A percentile compares a stretch with the other conserved stretches of the same genome.
These are phyloP conservation scores for Saiga tatarica DNA, from an alignment of 2,113 vertebrate species.

Conservation along the genomic window DNA sequence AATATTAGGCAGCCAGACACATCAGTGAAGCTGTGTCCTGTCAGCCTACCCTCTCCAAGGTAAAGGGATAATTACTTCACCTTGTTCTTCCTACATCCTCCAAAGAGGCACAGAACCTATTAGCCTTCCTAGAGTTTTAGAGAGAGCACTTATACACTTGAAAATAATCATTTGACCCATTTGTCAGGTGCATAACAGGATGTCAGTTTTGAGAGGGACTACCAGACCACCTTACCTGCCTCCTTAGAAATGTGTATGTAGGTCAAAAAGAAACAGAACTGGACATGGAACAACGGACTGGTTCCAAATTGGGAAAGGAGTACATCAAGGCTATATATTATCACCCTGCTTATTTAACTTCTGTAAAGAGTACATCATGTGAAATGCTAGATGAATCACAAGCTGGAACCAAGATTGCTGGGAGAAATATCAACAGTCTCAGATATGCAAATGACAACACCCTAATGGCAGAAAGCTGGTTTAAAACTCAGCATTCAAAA, in stretches of 20 bases:
- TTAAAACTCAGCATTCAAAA: neutral
- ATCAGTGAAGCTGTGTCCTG: neutral
- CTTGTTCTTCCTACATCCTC: neutral
- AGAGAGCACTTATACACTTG: neutral
- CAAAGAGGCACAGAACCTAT: neutral
- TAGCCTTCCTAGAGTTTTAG: neutral
- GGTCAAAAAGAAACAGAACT: neutral
- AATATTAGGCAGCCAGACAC: neutral
- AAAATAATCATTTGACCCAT: neutral
- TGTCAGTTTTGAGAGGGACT: neutral
- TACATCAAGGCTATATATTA: neutral
- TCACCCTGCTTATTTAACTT: neutral
- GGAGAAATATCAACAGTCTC: neutral
- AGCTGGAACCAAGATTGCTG: neutral
- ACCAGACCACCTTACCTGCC: neutral
- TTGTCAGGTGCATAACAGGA: neutral
- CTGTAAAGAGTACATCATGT: neutral
- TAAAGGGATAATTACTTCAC: neutral
- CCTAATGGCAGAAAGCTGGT: neutral
- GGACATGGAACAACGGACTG: rapidly evolving
- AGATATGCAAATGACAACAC: neutral
- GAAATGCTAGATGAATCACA: neutral
- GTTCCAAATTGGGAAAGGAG: neutral
- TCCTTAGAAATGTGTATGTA: neutral
- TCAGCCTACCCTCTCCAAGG: neutral